These are phyloP conservation scores for Brachionus asplanchnoidis DNA, from an alignment of 1,140 invertebrate genomes.

Conservation along the genomic window DNA sequence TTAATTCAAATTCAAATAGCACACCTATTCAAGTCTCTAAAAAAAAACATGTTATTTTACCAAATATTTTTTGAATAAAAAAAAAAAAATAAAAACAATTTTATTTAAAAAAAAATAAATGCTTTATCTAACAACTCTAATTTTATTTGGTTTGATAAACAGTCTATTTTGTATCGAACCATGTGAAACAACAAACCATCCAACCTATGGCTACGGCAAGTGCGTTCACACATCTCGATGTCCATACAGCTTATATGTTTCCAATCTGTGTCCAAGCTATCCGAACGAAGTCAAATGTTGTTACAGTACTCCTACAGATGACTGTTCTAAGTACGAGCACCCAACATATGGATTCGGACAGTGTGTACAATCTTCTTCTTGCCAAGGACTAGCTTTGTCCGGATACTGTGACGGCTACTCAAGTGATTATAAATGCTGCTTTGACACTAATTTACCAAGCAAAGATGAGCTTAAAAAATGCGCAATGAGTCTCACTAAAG, in stretches of 20 bases:
- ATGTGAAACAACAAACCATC: constrained; percentile 8
- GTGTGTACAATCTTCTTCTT: background rate
- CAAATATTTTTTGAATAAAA: background rate
- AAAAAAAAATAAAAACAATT: background rate
- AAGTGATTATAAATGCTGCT: constrained; percentile 24
- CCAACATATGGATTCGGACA: constrained; percentile 32
- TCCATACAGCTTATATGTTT: constrained; percentile 6
- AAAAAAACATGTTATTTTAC: background rate
- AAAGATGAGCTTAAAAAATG: background rate
- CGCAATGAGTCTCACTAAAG: constrained; percentile 21
- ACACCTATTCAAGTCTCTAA: background rate
- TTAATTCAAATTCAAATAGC: background rate
- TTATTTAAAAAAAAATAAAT: background rate
- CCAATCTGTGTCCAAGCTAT: background rate
- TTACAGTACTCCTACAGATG: constrained; percentile 15
- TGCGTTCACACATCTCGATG: constrained; percentile 10
- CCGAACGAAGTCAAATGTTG: constrained; percentile 32
- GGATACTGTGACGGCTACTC: constrained; percentile 32
- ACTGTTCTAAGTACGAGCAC: background rate
- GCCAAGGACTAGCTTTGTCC: background rate
- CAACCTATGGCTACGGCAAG: constrained; percentile 11
- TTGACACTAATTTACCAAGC: background rate
- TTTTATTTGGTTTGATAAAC: background rate
- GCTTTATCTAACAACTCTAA: background rate
- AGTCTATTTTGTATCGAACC: background rate